phyloP scores from a whole-genome alignment of 2,888 invertebrate genomes.

The Morpho achilles region DNA sequence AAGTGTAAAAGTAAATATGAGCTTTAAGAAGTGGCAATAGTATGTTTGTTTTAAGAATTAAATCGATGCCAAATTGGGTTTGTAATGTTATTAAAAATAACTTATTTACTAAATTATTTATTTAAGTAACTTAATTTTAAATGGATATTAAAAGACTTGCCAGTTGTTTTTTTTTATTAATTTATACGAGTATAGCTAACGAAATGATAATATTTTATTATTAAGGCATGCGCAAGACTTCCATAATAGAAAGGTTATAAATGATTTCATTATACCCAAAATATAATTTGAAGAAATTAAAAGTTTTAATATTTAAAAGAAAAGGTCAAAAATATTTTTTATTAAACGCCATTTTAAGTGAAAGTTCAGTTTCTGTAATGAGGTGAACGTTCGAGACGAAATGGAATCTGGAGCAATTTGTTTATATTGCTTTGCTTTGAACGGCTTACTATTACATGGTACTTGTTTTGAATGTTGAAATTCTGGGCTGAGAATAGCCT shows the following conservation, averaged over 20 bases:
- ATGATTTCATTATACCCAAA: too few relatives aligned
- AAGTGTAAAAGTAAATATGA: constrained; percentile 3
- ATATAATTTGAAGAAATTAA: too few relatives aligned
- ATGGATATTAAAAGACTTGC: constrained; percentile 21
- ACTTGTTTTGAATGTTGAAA: constrained; percentile 25
- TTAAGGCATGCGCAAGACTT: too few relatives aligned
- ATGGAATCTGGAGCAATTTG: constrained; percentile 37
- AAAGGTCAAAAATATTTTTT: constrained; percentile 15
- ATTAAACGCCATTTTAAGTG: constrained; percentile 51
- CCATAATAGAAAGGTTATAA: too few relatives aligned
- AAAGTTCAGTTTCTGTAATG: constrained; percentile 48
- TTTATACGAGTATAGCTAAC: background rate
- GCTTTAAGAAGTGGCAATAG: constrained; percentile 26
- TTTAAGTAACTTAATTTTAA: constrained; percentile 13
- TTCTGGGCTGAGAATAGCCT: constrained; percentile 13
- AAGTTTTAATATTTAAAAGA: too few relatives aligned
- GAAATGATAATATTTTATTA: background rate
- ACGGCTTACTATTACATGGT: constrained; percentile 18
- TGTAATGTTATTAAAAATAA: constrained; percentile 47
- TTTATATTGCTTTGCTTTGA: constrained; percentile 26
- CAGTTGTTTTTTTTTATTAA: constrained; percentile 13
- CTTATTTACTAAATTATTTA: constrained; percentile 20
- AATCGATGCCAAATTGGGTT: constrained; percentile 57
- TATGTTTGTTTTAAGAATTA: constrained; percentile 23
- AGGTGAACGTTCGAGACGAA: constrained; percentile 51